Evolutionary conservation across 2,113 vertebrate species (phyloP).

Genomic region (Aphelocoma coerulescens): DNA sequence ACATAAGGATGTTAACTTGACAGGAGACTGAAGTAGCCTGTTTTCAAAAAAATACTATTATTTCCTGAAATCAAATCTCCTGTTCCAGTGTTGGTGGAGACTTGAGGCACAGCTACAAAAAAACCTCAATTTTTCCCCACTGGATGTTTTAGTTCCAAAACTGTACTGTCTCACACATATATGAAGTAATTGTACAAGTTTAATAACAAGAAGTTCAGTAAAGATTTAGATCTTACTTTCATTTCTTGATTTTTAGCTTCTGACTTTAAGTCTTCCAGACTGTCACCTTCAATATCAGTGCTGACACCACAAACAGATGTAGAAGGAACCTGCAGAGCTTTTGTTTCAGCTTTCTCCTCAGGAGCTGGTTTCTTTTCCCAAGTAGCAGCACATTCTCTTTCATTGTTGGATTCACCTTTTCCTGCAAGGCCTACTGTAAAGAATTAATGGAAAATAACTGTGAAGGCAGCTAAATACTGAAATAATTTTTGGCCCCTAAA

Average conservation of each 20-base stretch:
- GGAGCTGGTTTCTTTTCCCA: conserved; percentile 83
- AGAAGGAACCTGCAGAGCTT: conserved; percentile 78
- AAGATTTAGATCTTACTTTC: conserved; percentile 70
- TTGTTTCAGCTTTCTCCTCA: conserved; percentile 81
- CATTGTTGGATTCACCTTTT: conserved; percentile 37
- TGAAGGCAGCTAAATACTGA: not conserved
- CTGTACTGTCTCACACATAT: rapidly evolving
- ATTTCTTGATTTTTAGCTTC: conserved; percentile 79
- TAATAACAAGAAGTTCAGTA: not conserved
- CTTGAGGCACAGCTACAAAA: not conserved
- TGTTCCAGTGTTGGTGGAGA: not conserved
- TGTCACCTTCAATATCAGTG: conserved; percentile 79
- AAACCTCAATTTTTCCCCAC: not conserved
- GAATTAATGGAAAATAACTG: not conserved
- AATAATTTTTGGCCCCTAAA: not conserved
- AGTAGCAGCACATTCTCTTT: conserved; percentile 76
- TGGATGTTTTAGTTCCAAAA: not conserved
- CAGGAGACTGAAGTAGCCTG: not conserved
- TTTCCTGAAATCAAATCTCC: not conserved
- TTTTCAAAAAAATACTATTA: not conserved
- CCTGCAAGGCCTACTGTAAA: not conserved
- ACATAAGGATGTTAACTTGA: not conserved
- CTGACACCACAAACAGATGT: conserved; percentile 81
- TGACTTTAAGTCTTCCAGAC: conserved; percentile 77
- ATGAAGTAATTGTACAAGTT: not conserved